Evolutionary conservation across 2,113 vertebrate species (phyloP).

Genomic region (Hemiscyllium ocellatum): DNA sequence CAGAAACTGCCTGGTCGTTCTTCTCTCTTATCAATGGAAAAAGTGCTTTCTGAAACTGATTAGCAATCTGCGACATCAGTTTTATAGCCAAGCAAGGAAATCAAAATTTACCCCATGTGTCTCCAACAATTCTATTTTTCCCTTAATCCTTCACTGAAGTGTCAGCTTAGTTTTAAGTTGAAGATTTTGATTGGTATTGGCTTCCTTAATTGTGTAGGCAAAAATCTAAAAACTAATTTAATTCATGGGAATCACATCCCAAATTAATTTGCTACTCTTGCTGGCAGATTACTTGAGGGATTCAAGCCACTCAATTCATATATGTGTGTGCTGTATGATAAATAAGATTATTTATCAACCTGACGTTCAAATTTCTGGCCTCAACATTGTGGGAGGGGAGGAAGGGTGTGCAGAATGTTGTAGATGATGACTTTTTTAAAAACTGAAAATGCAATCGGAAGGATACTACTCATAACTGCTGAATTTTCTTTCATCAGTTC

Average conservation of each 20-base stretch:
- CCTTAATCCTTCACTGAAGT: not conserved
- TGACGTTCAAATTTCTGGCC: not conserved
- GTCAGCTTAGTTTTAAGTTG: not conserved
- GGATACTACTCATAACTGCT: not conserved
- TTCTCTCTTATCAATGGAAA: not conserved
- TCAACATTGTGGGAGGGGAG: not conserved
- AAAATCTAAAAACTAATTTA: not conserved
- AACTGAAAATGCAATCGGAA: not conserved
- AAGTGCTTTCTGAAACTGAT: not conserved
- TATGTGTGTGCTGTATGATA: not conserved
- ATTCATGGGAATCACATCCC: not conserved
- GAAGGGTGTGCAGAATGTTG: not conserved
- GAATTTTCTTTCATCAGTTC: not conserved
- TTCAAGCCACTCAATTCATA: not conserved
- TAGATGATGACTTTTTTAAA: not conserved
- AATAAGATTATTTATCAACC: not conserved
- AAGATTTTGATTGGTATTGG: not conserved
- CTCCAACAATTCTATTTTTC: not conserved
- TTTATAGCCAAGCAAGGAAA: not conserved
- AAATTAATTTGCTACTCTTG: not conserved
- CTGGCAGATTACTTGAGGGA: not conserved
- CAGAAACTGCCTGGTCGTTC: not conserved
- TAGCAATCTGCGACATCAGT: not conserved
- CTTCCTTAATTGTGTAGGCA: not conserved
- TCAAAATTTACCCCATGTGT: not conserved